Percentiles rank a stretch among this genome's conserved stretches.
Conservation (phyloP, 2,888 invertebrate species). For the Cephus nigrinus region DNA sequence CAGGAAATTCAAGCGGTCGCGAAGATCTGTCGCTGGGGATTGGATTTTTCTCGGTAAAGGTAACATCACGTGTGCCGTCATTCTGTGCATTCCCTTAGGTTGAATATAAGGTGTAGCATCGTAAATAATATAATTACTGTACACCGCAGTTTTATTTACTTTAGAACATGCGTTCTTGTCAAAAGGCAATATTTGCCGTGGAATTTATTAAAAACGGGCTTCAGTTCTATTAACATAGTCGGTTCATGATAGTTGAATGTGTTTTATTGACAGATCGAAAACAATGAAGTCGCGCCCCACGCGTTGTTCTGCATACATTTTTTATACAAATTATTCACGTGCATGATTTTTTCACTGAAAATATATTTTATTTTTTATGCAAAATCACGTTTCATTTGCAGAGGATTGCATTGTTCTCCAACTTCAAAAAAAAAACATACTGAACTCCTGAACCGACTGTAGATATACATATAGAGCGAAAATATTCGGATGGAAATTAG, state of each 20-base stretch:
- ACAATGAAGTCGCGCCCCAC: neutral
- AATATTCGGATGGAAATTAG: neutral
- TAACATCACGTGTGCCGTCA: too few species aligned
- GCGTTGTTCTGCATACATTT: neutral
- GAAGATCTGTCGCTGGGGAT: too few species aligned
- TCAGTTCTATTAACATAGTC: neutral
- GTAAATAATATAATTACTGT: neutral
- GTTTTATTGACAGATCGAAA: neutral
- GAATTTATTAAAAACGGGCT: neutral
- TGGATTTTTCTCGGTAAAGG: too few species aligned
- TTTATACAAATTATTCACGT: neutral
- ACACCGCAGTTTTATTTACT: neutral
- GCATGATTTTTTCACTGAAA: neutral
- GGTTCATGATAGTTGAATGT: neutral
- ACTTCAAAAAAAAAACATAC: neutral
- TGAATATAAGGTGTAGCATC: neutral
- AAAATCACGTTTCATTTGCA: neutral
- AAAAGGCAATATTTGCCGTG: neutral
- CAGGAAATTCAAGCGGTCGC: too few species aligned
- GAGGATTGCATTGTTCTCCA: neutral
- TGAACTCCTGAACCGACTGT: neutral
- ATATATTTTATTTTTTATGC: neutral
- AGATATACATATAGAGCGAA: neutral
- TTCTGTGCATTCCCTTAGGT: neutral
- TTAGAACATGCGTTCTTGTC: neutral